Conservation (phyloP, 2,113 vertebrate genomes). For the Nothoprocta pentlandii region DNA sequence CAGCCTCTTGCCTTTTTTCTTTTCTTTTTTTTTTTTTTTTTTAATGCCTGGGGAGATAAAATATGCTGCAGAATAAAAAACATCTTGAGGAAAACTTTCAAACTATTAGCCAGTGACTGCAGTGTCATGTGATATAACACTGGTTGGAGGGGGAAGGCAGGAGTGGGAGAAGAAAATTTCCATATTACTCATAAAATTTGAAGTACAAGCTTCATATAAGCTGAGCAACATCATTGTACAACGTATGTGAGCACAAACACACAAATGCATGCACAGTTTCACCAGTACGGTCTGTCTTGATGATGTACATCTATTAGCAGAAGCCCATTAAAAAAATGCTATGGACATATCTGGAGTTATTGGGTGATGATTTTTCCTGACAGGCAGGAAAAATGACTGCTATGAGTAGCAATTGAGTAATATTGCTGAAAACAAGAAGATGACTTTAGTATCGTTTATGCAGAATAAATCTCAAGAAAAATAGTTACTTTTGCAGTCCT, state of each 20-base stretch:
- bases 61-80: slow-evolving; percentile 50
- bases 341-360: slow-evolving; percentile 60
- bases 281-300: slow-evolving; percentile 52
- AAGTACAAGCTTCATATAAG: slow-evolving; percentile 21
- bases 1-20: neutral
- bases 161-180: slow-evolving; percentile 62
- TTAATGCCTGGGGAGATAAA: slow-evolving; percentile 34
- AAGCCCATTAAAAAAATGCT: slow-evolving; percentile 56
- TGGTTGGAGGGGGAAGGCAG: neutral
- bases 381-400: slow-evolving; percentile 35
- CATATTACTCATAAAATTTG: slow-evolving; percentile 46
- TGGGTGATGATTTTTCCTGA: slow-evolving; percentile 69
- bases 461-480: slow-evolving; percentile 42
- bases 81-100: slow-evolving; percentile 57
- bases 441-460: slow-evolving; percentile 9
- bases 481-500: neutral
- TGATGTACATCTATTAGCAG: slow-evolving; percentile 49
- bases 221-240: slow-evolving; percentile 27
- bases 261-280: slow-evolving; percentile 1
- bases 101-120: slow-evolving; percentile 49
- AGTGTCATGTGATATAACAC: slow-evolving; percentile 27
- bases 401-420: slow-evolving; percentile 48
- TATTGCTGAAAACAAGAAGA: slow-evolving; percentile 59
- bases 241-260: neutral
- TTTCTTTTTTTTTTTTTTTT: neutral